Percentiles rank a stretch among this genome's conserved stretches.
Evolutionary conservation across 2,888 invertebrate species (phyloP).

Genomic region (Tortrix viridana): DNA sequence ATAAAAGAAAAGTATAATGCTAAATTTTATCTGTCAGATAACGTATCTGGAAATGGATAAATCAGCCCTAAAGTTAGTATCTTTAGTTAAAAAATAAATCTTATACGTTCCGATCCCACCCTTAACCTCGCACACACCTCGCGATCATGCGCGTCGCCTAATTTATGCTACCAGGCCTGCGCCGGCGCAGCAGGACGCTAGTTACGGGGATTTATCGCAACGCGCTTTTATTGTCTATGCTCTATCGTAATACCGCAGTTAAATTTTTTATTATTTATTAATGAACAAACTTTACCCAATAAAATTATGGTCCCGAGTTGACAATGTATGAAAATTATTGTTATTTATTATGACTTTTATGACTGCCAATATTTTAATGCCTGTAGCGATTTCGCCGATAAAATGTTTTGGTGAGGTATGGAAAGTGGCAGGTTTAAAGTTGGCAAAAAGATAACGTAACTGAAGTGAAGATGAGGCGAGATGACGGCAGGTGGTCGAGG

Average conservation of each 20-base stretch:
- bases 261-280: conserved; percentile 69
- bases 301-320: conserved; percentile 23
- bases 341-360: conserved; percentile 35
- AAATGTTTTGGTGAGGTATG: neutral
- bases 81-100: too few relatives aligned
- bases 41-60: too few relatives aligned
- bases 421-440: too few relatives aligned
- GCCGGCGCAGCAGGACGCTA: conserved; percentile 57
- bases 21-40: too few relatives aligned
- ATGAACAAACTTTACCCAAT: conserved; percentile 43
- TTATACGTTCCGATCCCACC: neutral
- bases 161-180: conserved; percentile 59
- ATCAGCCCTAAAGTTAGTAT: too few relatives aligned
- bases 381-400: conserved; percentile 22
- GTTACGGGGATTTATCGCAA: conserved; percentile 63
- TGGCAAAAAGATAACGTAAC: too few relatives aligned
- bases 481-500: too few relatives aligned
- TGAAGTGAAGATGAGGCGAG: too few relatives aligned
- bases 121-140: conserved; percentile 1
- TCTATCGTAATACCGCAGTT: conserved; percentile 40
- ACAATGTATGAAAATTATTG: conserved; percentile 34
- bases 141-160: conserved; percentile 45
- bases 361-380: conserved; percentile 32
- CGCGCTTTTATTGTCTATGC: conserved; percentile 51
- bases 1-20: too few relatives aligned